Base-by-base conservation (phyloP, 1,140 invertebrate genomes). In the Monochamus saltuarius region DNA sequence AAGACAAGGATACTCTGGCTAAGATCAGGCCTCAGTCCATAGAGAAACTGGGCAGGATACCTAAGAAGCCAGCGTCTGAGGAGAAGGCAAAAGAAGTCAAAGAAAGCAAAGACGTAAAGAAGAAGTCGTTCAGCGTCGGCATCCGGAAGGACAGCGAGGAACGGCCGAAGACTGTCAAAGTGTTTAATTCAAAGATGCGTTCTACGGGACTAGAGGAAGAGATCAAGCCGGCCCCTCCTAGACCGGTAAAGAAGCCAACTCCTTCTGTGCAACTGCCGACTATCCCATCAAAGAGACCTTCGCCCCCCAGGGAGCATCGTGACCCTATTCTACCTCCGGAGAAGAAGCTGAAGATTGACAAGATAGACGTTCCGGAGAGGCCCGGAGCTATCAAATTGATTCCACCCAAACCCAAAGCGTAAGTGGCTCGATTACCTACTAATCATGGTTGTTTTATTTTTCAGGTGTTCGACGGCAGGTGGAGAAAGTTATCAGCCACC, bases 381-480 rank as follows among this genome's bases (percentile, higher is more conserved):
- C 87, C 87, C 42, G 89, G 89, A 60, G 81, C 86, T 56, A 91
- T 92, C 61, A 94, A 94, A 81, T 77, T 93, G 42, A 92, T 93
- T 71, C 85, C 91, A 62, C 83, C 90, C 59, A 93, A 92, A 83
- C 88, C 88, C 61, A 93, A 92, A 85, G n/a, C 88, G 92, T 94
- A 87, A 91, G 91, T 89, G 65, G 17, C 6, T 55, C 8, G 43
- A 39, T 42, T 46, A 40, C 8, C 45, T 40, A 16, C 13, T 61
- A 59, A 56, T 73, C 45, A 73, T 55, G 22, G 14, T 53, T 62
- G 38, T 71, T 70, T 73, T 62, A 29, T 75, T 73, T 74, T 75
- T 66, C 66, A 73, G 73, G 64, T 73, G 43, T 47, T 19, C 14
- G 34, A 34, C 19, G 52, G 14, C 52, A 36, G 50, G 56, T n/a